Base-by-base conservation (phyloP, 2,113 vertebrate species). In the Reinhardtius hippoglossoides region DNA sequence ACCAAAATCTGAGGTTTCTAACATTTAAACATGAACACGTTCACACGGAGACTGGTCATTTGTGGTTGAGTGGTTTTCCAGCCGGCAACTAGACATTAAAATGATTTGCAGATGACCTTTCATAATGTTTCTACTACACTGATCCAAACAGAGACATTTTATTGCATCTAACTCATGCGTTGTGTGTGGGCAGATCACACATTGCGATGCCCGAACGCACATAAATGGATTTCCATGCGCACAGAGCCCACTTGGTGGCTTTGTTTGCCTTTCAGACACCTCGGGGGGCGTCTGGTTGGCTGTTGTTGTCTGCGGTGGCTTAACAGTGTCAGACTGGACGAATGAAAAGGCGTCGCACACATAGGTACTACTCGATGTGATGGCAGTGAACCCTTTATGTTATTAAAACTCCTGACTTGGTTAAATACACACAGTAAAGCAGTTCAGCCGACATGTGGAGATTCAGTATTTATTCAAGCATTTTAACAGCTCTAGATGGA, bases 181-280 rank as follows among this genome's bases (percentile, higher is more conserved):
- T 54, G 20, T n/a, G 18, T 52, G 50, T 54, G 20, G 50, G n/a
- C 63, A 27, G 24, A 58, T 83, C 27, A 59, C 46, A 66, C 27
- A 20, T 26, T 76, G 18, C 42, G 9, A 37, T 67, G 71, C 21
- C 23, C 82, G 67, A 54, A 23, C 52, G 54, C 61, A 80, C 71
- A 13, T 80, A 82, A 84, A 78, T 56, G 81, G 77, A 77, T 85
- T 87, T 88, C 65, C 71, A 44, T 63, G 67, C 14, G 2, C 58
- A 67, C 0, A 61, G 44, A 56, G 58, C 81, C 62, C 69, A 10
- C 10, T 31, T 31, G 31, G 69, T 76, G 67, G 44, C 67, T 87
- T 79, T 88, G 74, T 74, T 75, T 83, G 60, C 42, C 56, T 58
- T 78, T 77, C 69, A 83, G 76, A 76, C 69, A 59, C 80, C 68